phyloP scores from a whole-genome alignment of 2,888 invertebrate genomes.

The Coelogynopora nodosa region DNA sequence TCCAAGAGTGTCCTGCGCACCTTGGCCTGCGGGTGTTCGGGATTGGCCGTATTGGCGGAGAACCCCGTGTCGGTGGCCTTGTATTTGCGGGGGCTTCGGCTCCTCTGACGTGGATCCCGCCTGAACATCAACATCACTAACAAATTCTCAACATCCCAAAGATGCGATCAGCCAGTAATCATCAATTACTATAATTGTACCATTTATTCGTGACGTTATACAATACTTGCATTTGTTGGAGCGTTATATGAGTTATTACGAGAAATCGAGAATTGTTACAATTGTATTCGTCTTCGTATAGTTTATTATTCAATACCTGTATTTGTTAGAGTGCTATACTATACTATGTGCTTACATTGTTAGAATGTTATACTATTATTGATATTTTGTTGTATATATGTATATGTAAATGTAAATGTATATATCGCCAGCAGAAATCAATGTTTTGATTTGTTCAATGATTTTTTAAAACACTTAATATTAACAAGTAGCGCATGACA shows the following conservation, averaged over 20 bases:
- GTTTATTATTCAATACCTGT: background rate
- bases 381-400: background rate
- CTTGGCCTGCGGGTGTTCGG: too few species aligned
- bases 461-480: slow-evolving; percentile 10
- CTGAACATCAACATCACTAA: slow-evolving; percentile 24
- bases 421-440: slow-evolving; percentile 14
- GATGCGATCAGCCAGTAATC: too few species aligned
- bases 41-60: too few species aligned
- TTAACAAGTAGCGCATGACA: background rate
- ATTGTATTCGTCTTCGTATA: too few species aligned
- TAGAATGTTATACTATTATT: slow-evolving; percentile 24
- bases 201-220: slow-evolving; percentile 1
- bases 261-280: slow-evolving; percentile 7
- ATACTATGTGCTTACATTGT: too few species aligned
- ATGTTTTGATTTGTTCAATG: slow-evolving; percentile 24
- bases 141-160: slow-evolving; percentile 14
- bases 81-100: too few species aligned
- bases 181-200: slow-evolving; percentile 22
- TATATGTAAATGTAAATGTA: background rate
- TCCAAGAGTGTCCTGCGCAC: too few species aligned
- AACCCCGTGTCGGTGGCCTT: too few species aligned
- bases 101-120: too few species aligned
- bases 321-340: slow-evolving; percentile 11
- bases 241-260: too few species aligned
- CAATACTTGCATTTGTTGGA: too few species aligned